Conservation (phyloP, 2,113 vertebrate genomes). For the Pachypanchax playfairii region DNA sequence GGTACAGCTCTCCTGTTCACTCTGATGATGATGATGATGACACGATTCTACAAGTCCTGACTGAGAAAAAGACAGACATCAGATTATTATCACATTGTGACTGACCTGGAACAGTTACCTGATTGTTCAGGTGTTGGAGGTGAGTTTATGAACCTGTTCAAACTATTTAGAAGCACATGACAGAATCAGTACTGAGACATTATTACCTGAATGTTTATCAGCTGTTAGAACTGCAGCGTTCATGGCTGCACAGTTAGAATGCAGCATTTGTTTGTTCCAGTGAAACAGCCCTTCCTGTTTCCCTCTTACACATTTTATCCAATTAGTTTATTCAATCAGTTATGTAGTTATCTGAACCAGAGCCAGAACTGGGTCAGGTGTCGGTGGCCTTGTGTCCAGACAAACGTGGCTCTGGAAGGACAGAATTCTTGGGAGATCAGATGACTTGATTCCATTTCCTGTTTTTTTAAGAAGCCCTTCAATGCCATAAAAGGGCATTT, state of each 20-base stretch:
- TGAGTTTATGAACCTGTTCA: no score
- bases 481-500: constrained; percentile 83
- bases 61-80: constrained; percentile 11
- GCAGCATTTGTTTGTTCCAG: neutral
- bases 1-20: constrained; percentile 17
- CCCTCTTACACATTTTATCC: neutral
- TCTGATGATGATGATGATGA: constrained; percentile 32
- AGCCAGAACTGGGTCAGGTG: neutral
- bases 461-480: constrained; percentile 67
- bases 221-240: no score
- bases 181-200: no score
- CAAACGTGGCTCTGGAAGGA: constrained; percentile 56
- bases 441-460: constrained; percentile 78
- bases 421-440: constrained; percentile 53
- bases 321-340: neutral
- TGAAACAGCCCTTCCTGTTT: neutral
- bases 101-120: no score
- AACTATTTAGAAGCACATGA: no score
- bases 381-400: constrained; percentile 8
- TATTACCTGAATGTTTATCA: no score
- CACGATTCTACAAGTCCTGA: constrained; percentile 20
- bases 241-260: no score
- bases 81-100: constrained; percentile 3
- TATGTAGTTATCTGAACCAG: constrained; percentile 2
- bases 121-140: no score